Base-by-base conservation (phyloP, 2,797 vertebrate species). In the Austrolebias charrua region DNA sequence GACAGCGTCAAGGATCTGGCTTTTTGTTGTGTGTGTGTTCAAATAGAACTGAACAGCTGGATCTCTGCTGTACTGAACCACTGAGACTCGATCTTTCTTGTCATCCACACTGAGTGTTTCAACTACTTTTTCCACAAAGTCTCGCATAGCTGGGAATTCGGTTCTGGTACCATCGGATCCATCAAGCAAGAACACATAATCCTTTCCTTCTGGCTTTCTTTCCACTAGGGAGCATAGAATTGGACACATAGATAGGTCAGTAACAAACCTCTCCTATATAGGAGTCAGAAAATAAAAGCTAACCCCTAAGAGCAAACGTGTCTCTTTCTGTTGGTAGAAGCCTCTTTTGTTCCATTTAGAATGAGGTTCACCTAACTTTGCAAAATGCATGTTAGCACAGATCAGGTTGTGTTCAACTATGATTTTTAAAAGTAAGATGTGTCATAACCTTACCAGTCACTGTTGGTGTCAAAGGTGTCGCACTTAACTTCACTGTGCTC, bases 131-230 rank as follows among this genome's bases (percentile, higher is more conserved):
- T 75, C 58, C 20, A 85, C 73, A 85, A 87, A 85, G 31, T 80
- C 63, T 49, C 44, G 63, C 66, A 84, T 73, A 9, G 79, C 79
- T 54, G 78, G 45, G 72, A 82, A 84, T 33, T 18, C 61, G 86
- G 43, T 58, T 86, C 85, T 62, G 20, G 33, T 59, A 6, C 15
- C 40, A 11, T 85, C 81, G 55, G 81, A 64, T 31, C 9, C 55
- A 54, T 3, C 88, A 91, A 12, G 94, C 66, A 94, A 66, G 0
- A 89, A 90, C 0, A 93, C 88, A 47, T 95, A 91, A 0, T 92
- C 90, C 0, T 86, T 73, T 79, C 88, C 69, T 85, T 0, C 89
- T 90, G 0, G 91, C 73, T 0, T 83, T 63, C 58, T 85, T 75
- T 20, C 94, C 46, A 71, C 80, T 86, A 20, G 13, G 49, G 43